Percentiles rank a stretch among this genome's conserved stretches.
Conservation (phyloP, 2,888 invertebrate genomes). For the Branchellion lobata region DNA sequence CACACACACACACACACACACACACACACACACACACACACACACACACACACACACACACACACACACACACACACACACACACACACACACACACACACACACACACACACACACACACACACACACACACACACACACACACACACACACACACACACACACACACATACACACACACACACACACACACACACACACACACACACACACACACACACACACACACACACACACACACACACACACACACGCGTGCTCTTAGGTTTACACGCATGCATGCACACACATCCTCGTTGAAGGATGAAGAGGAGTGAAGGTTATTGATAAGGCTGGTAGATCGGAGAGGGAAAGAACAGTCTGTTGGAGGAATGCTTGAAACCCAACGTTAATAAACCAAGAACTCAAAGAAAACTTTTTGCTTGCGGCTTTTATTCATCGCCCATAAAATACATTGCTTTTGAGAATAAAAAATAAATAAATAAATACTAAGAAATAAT, state of each 20-base stretch:
- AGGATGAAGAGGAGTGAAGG: too few relatives aligned
- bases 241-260: background rate
- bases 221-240: background rate
- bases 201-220: background rate
- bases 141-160: background rate
- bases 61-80: background rate
- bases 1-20: background rate
- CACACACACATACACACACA: too few relatives aligned
- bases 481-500: too few relatives aligned
- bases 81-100: background rate
- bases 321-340: too few relatives aligned
- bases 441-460: too few relatives aligned
- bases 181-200: background rate
- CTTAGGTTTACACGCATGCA: background rate
- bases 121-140: too few relatives aligned
- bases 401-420: too few relatives aligned
- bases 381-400: too few relatives aligned
- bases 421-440: too few relatives aligned
- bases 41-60: conserved; percentile 1
- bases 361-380: too few relatives aligned
- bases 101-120: background rate
- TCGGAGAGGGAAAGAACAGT: too few relatives aligned
- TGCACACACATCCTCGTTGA: background rate
- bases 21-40: background rate
- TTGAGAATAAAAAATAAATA: too few relatives aligned